These are phyloP conservation scores for Pachypeltis micranthus DNA, from an alignment of 1,140 invertebrate genomes.

Conservation along the genomic window DNA sequence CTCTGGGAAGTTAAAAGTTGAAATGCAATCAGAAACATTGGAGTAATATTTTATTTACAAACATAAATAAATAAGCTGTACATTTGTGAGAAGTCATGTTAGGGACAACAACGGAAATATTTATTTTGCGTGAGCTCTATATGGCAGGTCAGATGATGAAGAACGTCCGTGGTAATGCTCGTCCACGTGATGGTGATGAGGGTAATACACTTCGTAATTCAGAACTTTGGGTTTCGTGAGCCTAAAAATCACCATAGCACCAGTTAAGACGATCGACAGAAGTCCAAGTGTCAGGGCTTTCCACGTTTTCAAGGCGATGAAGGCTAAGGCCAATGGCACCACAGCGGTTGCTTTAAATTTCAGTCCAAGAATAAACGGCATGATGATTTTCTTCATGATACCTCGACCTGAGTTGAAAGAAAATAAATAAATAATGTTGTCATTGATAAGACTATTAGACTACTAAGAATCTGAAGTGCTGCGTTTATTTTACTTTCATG, in stretches of 20 bases:
- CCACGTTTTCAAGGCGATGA: slow-evolving; percentile 77
- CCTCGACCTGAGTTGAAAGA: slow-evolving; percentile 55
- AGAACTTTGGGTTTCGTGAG: slow-evolving; percentile 66
- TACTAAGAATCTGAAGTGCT: too few species aligned
- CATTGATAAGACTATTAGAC: too few species aligned
- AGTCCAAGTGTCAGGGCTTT: slow-evolving; percentile 72
- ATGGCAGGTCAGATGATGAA: slow-evolving; percentile 54
- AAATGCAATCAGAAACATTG: too few species aligned
- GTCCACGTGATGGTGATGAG: slow-evolving; percentile 40
- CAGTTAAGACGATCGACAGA: slow-evolving; percentile 53
- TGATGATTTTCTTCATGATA: slow-evolving; percentile 68
- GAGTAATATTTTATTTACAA: slow-evolving; percentile 10
- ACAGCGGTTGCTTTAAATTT: slow-evolving; percentile 73
- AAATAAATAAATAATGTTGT: too few species aligned
- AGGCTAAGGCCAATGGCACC: slow-evolving; percentile 60
- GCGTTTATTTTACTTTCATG: too few species aligned
- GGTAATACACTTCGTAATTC: slow-evolving; percentile 73
- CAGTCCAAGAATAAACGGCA: slow-evolving; percentile 68
- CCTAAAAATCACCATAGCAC: slow-evolving; percentile 71
- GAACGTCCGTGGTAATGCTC: slow-evolving; percentile 46
- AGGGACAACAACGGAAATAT: too few species aligned
- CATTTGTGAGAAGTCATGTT: too few species aligned
- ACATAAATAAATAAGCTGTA: neutral
- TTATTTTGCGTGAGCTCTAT: slow-evolving; percentile 39
- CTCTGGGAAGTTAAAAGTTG: too few species aligned